Evolutionary conservation across 2,888 invertebrate genomes (phyloP), one percentile per base, ranked within the genome.

Genomic region (Epinotia ramella): DNA sequence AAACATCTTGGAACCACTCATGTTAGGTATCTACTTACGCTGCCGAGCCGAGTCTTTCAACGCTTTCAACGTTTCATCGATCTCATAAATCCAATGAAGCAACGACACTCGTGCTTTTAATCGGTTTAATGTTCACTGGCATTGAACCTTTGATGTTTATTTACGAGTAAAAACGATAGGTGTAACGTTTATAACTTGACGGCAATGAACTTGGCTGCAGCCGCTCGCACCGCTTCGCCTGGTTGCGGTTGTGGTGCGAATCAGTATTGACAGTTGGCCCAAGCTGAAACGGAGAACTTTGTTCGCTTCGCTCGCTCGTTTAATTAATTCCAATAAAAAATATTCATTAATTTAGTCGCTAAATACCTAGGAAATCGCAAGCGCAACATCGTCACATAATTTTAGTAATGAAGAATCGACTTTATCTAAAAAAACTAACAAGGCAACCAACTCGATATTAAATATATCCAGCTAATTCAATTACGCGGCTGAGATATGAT

Each of bases 121-220:
- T 70, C 53, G 70, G 70, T 71, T 70, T 60, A 66, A 71, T 60
- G 65, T 65, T 59, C 67, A 63, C 66, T 64, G 75, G 28, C 65
- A 66, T 62, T 71, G 70, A 75, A 75, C 70, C 65, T 75, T 65
- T 70, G 65, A 59, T 65, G 64, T 75, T 64, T 59, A 70, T 74
- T 74, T 40, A 69, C 74, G 69, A 64, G 40, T 24, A 49, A 63
- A 67, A 73, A 74, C 57, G 64, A 74, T 53, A 74, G 57, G 60
- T 73, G 66, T 57, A 65, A 16, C 75, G 66, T 75, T 65, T 75
- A 75, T 70, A 60, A 75, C 70, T 71, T 70, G 65, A 53, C 64
- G 75, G 65, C 69, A 70, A 65, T 70, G 75, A 75, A 65, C 75
- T 70, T 75, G 68, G 16, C n/a, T 63, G 70, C 65, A 65, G 16